phyloP scores from a whole-genome alignment of 2,113 vertebrate species.

The Willisornis vidua region DNA sequence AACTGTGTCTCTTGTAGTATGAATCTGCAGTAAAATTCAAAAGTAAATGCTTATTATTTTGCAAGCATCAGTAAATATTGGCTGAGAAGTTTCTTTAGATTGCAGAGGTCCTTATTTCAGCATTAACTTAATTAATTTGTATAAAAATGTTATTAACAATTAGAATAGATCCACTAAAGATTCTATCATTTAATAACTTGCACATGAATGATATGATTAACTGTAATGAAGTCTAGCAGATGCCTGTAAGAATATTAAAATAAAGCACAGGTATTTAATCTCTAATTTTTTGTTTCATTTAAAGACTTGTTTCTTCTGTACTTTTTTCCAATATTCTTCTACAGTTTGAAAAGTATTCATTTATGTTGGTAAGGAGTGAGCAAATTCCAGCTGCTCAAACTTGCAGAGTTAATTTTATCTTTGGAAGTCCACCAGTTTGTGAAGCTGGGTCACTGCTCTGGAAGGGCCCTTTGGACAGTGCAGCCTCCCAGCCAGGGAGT shows the following conservation, averaged over 20 bases:
- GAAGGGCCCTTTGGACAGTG: background rate
- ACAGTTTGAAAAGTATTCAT: fast-evolving
- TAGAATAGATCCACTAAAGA: background rate
- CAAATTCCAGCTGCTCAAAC: background rate
- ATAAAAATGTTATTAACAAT: background rate
- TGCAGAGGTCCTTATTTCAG: background rate
- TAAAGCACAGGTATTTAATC: background rate
- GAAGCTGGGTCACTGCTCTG: background rate
- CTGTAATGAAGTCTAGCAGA: background rate
- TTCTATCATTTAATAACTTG: background rate
- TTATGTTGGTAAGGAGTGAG: background rate
- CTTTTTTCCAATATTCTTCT: background rate
- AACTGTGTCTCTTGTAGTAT: background rate
- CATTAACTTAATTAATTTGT: background rate
- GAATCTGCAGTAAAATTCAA: conserved; percentile 20
- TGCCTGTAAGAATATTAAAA: background rate
- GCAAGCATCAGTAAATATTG: background rate
- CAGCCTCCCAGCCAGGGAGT: background rate
- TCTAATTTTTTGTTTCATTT: background rate
- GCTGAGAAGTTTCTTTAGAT: background rate
- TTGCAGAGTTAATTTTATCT: background rate
- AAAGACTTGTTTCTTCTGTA: background rate
- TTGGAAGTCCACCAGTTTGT: background rate
- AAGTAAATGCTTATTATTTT: background rate
- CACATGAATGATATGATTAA: background rate